These are phyloP conservation scores for Notolepis coatsorum DNA, from an alignment of 2,797 vertebrate species.

Conservation along the genomic window DNA sequence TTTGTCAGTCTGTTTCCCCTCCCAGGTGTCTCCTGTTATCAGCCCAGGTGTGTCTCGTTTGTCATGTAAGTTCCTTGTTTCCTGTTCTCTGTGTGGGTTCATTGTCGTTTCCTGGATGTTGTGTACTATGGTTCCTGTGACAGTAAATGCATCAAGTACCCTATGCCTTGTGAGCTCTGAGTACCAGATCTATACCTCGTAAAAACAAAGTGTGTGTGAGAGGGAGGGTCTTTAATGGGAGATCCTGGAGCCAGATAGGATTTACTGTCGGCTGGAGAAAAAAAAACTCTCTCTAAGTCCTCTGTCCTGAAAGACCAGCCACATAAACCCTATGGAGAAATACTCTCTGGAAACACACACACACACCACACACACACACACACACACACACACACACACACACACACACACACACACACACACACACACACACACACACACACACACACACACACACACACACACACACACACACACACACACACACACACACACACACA, in stretches of 20 bases:
- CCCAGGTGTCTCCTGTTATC: no score
- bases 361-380: neutral
- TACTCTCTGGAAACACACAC: neutral
- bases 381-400: neutral
- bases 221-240: constrained; percentile 15
- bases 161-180: constrained; percentile 22
- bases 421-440: neutral
- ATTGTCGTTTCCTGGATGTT: no score
- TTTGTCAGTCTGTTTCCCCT: no score
- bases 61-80: no score
- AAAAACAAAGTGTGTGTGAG: constrained; percentile 7
- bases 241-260: constrained; percentile 3
- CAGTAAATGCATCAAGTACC: constrained; percentile 12
- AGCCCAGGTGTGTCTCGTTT: no score
- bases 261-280: constrained; percentile 20
- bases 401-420: neutral
- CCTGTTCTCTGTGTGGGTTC: no score
- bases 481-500: neutral
- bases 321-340: constrained; percentile 7
- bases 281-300: constrained; percentile 6
- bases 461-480: neutral
- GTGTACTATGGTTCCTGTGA: no score
- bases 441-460: neutral
- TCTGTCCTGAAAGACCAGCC: neutral
- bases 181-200: neutral